phyloP scores from a whole-genome alignment of 1,140 invertebrate species.

The Drosophila tristis region DNA sequence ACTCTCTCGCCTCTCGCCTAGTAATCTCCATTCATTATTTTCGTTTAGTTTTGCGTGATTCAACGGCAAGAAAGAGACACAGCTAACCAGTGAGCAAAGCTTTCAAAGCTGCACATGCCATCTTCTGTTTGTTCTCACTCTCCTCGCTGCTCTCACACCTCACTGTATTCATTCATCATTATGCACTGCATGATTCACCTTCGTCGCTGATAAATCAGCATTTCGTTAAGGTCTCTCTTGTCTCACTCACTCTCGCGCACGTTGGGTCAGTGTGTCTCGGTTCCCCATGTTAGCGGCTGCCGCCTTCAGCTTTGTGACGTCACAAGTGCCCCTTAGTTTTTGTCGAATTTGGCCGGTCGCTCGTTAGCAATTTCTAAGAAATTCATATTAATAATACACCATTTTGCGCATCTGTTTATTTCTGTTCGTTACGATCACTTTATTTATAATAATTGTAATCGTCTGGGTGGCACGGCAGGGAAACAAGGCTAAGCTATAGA shows the following conservation, averaged over 20 bases:
- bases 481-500: slow-evolving; percentile 5
- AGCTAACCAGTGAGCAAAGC: no score
- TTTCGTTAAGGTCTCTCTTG: slow-evolving; percentile 23
- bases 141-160: slow-evolving; percentile 1
- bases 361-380: slow-evolving; percentile 59
- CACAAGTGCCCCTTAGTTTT: slow-evolving; percentile 23
- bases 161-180: slow-evolving; percentile 27
- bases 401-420: slow-evolving; percentile 47
- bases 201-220: slow-evolving; percentile 49
- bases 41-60: neutral
- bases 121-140: neutral
- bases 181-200: slow-evolving; percentile 67
- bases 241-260: slow-evolving; percentile 18
- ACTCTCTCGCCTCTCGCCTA: neutral
- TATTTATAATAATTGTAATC: slow-evolving; percentile 11
- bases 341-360: neutral
- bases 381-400: slow-evolving; percentile 66
- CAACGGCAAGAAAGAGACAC: no score
- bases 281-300: slow-evolving; percentile 9
- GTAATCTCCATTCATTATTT: neutral
- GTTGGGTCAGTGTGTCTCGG: slow-evolving; percentile 38
- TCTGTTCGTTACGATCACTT: slow-evolving; percentile 34
- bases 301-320: slow-evolving; percentile 40
- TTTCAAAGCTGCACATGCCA: slow-evolving; percentile 8
- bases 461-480: neutral